A percentile compares a stretch with the other conserved stretches of the same genome.
Conservation (phyloP, 1,140 invertebrate species). For the Ceratina calcarata region DNA sequence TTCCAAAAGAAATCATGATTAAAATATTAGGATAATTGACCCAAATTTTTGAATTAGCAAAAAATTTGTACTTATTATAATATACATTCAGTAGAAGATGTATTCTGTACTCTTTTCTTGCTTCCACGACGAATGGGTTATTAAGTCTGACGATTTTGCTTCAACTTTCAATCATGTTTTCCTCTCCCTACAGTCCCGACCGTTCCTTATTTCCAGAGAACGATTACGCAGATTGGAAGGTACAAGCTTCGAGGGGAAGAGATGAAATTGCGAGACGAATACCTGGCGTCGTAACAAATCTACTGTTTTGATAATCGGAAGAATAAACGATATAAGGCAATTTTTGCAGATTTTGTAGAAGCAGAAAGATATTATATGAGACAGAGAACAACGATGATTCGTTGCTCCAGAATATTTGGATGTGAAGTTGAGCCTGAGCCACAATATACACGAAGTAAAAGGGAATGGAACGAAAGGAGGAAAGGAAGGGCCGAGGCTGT, state of each 20-base stretch:
- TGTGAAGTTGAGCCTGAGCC: conserved; percentile 1
- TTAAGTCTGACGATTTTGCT: conserved; percentile 37
- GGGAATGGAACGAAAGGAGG: conserved; percentile 12
- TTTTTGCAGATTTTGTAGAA: not conserved
- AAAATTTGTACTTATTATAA: not conserved
- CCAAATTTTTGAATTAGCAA: not conserved
- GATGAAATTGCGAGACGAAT: conserved; percentile 51
- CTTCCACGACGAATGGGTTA: conserved; percentile 17
- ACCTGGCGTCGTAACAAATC: too few species aligned
- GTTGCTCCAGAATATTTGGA: conserved; percentile 12
- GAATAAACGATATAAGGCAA: too few species aligned
- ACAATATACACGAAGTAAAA: conserved; percentile 12
- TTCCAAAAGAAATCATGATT: not conserved
- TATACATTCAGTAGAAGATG: not conserved
- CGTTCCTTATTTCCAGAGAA: conserved; percentile 67
- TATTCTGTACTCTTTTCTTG: conserved; percentile 8
- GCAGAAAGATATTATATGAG: too few species aligned
- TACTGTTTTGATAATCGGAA: too few species aligned
- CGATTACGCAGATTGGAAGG: conserved; percentile 73
- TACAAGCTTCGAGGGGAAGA: conserved; percentile 55
- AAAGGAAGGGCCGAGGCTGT: conserved; percentile 10
- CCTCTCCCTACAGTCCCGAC: conserved; percentile 30
- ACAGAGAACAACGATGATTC: not conserved
- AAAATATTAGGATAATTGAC: not conserved
- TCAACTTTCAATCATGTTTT: conserved; percentile 59